phyloP scores from a whole-genome alignment of 2,113 vertebrate species.

The Bubo blakistoni region DNA sequence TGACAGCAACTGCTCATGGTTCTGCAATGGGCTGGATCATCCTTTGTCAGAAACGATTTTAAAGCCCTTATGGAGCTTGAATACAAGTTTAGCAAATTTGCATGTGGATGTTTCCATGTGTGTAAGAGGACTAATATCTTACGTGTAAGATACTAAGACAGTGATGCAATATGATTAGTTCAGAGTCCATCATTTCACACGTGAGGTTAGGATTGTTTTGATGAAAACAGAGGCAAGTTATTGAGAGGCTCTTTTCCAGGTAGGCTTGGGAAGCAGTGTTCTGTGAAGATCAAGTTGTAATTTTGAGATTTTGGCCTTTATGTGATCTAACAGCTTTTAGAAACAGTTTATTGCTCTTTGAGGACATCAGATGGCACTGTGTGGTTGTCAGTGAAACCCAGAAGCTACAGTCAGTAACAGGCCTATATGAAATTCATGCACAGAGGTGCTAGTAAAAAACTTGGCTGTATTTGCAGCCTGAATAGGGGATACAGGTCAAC shows the following conservation, averaged over 20 bases:
- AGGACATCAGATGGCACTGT: slow-evolving; percentile 12
- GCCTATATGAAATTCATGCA: background rate
- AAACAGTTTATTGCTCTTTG: background rate
- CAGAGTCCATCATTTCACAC: background rate
- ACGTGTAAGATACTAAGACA: background rate
- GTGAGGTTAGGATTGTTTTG: background rate
- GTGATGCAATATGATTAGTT: background rate
- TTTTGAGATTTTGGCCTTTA: background rate
- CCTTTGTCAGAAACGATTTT: background rate
- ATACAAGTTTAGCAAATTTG: background rate
- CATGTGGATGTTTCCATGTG: fast-evolving
- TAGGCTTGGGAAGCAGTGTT: background rate
- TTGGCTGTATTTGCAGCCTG: background rate
- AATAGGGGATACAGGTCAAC: background rate
- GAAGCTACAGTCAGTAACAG: background rate
- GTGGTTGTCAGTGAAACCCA: background rate
- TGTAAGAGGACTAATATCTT: background rate
- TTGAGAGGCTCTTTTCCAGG: background rate
- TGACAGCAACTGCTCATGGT: background rate
- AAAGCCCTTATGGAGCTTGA: background rate
- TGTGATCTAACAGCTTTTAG: background rate
- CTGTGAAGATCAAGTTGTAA: background rate
- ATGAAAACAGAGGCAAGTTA: background rate
- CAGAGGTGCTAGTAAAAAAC: background rate
- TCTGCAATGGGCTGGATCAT: background rate